Evolutionary conservation across 2,888 invertebrate genomes (phyloP), one percentile per base, ranked within the genome.

Genomic region (Cosmorhoe ocellata): DNA sequence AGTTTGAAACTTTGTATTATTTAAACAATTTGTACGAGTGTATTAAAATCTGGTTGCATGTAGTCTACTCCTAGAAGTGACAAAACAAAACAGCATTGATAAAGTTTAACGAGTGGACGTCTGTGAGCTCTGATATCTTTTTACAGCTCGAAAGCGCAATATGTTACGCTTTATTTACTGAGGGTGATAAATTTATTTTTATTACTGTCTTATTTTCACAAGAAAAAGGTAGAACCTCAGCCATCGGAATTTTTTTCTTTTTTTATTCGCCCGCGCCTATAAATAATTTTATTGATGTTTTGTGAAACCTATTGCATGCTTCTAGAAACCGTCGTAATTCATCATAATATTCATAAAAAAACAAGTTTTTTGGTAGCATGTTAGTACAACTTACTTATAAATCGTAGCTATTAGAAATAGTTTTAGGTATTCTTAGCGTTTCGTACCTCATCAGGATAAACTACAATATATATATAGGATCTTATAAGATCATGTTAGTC

Each of bases 161-260:
- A 81, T 81, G 81, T 84, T 78, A 79, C 79, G 72, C 74, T 76
- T 83, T 86, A 86, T 87, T 87, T 84, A 86, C 81, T 79, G 71
- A 71, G 64, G 70, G 73, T 74, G 56, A 85, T 87, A 87, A 87
- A 87, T 84, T 84, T 78, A 64, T 66, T 81, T 85, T 87, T 86
- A 86, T 84, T 81, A 76, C 81, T 74, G 77, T 79, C 80, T 84
- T 83, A 84, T 84, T 83, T 83, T 79, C 71, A 74, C 73, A 79
- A 76, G 76, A 75, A 79, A 18, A 79, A 71, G 64, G 67, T 69
- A 59, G 66, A 58, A 67, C 64, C 69, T 66, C 63, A 58, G 57
- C 53, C 69, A 60, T 56, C 36, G 76, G 76, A 79, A 76, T 76
- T 74, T 77, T 74, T 71, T 56, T n/a, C n/a, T n/a, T 67, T 76